Percentiles rank a stretch among this genome's conserved stretches.
phyloP scores from a whole-genome alignment of 2,888 invertebrate species.

The Tenthredo notha region DNA sequence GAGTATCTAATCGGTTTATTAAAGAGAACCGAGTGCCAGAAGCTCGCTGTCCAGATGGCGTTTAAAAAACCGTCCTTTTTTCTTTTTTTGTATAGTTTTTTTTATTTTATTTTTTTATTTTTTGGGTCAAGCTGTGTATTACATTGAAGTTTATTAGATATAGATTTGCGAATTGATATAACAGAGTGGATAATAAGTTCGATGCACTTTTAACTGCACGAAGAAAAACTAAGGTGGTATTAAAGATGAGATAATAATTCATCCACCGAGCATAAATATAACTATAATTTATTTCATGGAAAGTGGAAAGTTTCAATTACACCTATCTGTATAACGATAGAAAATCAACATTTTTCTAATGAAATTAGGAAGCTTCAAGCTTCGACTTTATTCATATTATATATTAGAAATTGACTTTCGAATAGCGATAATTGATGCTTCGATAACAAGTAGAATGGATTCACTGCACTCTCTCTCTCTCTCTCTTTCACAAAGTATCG shows the following conservation, averaged over 20 bases:
- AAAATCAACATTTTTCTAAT: constrained; percentile 1
- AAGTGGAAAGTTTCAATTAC: constrained; percentile 29
- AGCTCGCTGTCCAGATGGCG: not conserved
- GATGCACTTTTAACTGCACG: no score
- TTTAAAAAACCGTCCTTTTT: not conserved
- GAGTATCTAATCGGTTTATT: not conserved
- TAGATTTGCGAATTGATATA: no score
- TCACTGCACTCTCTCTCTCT: no score
- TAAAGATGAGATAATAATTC: not conserved
- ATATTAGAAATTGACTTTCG: constrained; percentile 11
- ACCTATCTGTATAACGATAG: not conserved
- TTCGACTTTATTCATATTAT: not conserved
- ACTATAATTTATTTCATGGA: not conserved
- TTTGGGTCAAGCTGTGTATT: no score
- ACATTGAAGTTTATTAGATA: no score
- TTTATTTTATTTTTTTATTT: no score
- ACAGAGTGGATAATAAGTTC: no score
- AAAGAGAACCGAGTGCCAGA: not conserved
- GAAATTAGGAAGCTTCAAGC: not conserved
- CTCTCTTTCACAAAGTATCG: not conserved
- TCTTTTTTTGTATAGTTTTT: no score
- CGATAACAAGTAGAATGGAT: not conserved
- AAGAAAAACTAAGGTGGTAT: not conserved
- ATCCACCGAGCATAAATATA: not conserved
- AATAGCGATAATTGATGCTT: constrained; percentile 2